Evolutionary conservation across 2,888 invertebrate genomes (phyloP), one percentile per base, ranked within the genome.

Genomic region (Oligia strigilis): DNA sequence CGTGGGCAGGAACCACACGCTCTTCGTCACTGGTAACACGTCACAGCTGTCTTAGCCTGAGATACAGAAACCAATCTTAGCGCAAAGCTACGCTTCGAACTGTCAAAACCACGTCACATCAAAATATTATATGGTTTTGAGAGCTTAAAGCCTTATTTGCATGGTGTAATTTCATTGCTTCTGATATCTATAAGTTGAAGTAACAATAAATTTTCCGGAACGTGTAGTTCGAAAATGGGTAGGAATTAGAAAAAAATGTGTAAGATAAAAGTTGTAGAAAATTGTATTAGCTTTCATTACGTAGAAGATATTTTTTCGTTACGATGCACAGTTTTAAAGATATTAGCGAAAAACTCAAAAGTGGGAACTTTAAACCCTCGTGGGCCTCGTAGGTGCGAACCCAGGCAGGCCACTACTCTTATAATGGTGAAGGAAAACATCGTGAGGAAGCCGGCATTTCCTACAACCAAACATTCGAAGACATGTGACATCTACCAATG

Each of bases 1-100:
- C 1, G 98, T 98, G 88, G 99, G 99, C 69, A 97, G 98, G 36
- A 98, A 98, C 93, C 99, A 99, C 94, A 98, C 99, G 0, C 97
- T 99, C 5, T 98, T 99, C 91, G 97, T 99, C 17, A 98, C 99
- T 82, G 98, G 98, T 97, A 75, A 58, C 11, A 96, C 23, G 43
- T 62, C 75, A 36, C 52, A 43, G 40, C 55, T 55, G 40, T 4
- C 14, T 14, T 14, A 52, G 8, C 19, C 19, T 19, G 6, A 36
- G 23, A 36, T 2, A 36, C 36, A 70, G 49, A 19, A 13, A 36
- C 49, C 23, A 36, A 19, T 19, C 36, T 14, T 52, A 19, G 49
- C 29, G 11, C 13, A n/a, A 14, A 43, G n/a, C 23, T 14, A 43
- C 13, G 40, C 40, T 40, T 66, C 23, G 66, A 66, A 66, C 40